Percentiles rank a stretch among this genome's conserved stretches.
Conservation (phyloP, 2,888 invertebrate genomes). For the Ophion slaviceki region DNA sequence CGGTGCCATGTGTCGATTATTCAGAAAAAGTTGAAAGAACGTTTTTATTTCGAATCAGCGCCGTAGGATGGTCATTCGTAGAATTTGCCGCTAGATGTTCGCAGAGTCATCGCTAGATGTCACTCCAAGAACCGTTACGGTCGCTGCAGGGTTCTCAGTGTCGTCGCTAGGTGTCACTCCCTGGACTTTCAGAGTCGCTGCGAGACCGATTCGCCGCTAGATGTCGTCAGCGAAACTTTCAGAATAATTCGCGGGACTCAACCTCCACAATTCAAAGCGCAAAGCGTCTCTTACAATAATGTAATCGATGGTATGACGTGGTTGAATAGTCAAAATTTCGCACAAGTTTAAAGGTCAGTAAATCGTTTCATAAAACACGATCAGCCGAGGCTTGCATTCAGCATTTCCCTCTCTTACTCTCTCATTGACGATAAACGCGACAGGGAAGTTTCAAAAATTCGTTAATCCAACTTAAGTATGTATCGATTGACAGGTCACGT, state of each 20-base stretch:
- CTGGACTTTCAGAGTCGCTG: neutral
- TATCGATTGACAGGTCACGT: neutral
- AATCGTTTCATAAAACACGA: neutral
- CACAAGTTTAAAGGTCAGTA: neutral
- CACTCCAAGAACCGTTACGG: too few species aligned
- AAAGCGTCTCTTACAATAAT: neutral
- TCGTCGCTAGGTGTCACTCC: neutral
- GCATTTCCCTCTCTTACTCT: neutral
- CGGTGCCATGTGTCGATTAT: too few species aligned
- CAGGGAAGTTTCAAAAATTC: neutral
- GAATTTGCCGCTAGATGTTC: too few species aligned
- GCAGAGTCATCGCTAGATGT: neutral
- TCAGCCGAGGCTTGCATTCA: neutral
- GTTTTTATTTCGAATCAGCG: too few species aligned
- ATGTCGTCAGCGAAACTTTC: neutral
- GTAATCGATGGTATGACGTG: neutral
- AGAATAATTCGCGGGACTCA: neutral
- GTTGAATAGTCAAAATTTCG: neutral
- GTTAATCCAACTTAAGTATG: neutral
- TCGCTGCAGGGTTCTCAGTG: too few species aligned
- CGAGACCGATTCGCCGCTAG: neutral
- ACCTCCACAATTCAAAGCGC: neutral
- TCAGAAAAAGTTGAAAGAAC: too few species aligned
- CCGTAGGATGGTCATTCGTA: too few species aligned
- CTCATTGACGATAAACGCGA: neutral